A percentile compares a stretch with the other conserved stretches of the same genome.
Evolutionary conservation across 2,113 vertebrate species (phyloP).

Genomic region (Cariama cristata): DNA sequence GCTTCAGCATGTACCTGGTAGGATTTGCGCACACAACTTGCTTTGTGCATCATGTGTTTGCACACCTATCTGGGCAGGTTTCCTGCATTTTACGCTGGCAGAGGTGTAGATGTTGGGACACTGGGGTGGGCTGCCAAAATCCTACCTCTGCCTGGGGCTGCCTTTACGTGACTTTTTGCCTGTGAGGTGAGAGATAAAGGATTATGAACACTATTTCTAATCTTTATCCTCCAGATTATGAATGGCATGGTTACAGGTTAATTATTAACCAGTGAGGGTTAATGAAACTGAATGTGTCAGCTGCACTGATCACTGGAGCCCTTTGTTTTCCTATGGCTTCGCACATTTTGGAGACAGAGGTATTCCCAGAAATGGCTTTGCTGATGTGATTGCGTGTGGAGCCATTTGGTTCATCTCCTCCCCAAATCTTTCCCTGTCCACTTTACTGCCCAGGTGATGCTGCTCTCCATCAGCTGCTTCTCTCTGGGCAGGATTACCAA

Average conservation of each 20-base stretch:
- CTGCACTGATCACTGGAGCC: background rate
- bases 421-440: background rate
- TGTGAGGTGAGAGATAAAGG: background rate
- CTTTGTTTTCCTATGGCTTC: background rate
- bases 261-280: background rate
- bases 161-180: background rate
- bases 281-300: background rate
- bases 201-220: background rate
- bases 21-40: background rate
- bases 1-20: background rate
- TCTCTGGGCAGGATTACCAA: background rate
- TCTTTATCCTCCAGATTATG: background rate
- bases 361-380: background rate
- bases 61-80: background rate
- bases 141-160: background rate
- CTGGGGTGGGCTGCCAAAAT: background rate
- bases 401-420: background rate
- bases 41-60: fast-evolving
- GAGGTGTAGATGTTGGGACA: background rate
- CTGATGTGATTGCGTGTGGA: background rate
- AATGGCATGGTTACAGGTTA: background rate
- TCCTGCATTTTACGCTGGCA: background rate
- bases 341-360: background rate
- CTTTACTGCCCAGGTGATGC: background rate
- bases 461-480: background rate